phyloP scores from a whole-genome alignment of 2,113 vertebrate species.

The Galemys pyrenaicus region DNA sequence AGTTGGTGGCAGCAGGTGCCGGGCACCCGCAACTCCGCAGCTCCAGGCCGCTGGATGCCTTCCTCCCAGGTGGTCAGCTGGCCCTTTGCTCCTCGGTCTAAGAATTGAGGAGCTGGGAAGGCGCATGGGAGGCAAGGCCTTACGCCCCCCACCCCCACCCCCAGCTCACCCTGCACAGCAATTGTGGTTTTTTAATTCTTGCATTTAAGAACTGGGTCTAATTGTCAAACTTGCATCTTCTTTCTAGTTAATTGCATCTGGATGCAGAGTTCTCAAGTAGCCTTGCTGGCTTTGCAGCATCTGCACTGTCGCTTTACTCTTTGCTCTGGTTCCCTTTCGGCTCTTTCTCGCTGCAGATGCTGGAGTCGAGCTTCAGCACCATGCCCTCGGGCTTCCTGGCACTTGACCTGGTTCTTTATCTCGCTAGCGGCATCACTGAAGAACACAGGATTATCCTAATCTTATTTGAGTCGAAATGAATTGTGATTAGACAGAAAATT shows the following conservation, averaged over 20 bases:
- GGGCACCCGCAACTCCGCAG: too few species aligned
- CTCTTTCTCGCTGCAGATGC: too few species aligned
- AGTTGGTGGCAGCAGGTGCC: too few species aligned
- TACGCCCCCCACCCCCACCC: too few species aligned
- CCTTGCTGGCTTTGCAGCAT: too few species aligned
- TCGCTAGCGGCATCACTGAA: background rate
- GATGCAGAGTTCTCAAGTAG: background rate
- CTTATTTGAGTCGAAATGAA: background rate
- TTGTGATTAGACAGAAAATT: background rate
- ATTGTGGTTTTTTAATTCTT: background rate
- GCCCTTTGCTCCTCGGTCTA: too few species aligned
- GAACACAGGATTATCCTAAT: background rate
- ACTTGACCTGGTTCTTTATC: background rate
- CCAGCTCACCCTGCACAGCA: background rate
- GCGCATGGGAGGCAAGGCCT: too few species aligned
- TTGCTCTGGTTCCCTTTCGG: background rate
- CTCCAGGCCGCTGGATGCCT: too few species aligned
- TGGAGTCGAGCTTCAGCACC: too few species aligned
- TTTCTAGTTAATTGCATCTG: background rate
- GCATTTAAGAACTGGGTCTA: background rate
- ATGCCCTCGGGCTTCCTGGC: background rate
- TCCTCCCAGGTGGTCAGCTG: too few species aligned
- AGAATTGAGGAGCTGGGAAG: too few species aligned
- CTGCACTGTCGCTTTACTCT: too few species aligned
- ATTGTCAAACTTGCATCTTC: background rate